A percentile compares a stretch with the other conserved stretches of the same genome.
Evolutionary conservation across 2,888 invertebrate genomes (phyloP).

Genomic region (Heliconius erato): DNA sequence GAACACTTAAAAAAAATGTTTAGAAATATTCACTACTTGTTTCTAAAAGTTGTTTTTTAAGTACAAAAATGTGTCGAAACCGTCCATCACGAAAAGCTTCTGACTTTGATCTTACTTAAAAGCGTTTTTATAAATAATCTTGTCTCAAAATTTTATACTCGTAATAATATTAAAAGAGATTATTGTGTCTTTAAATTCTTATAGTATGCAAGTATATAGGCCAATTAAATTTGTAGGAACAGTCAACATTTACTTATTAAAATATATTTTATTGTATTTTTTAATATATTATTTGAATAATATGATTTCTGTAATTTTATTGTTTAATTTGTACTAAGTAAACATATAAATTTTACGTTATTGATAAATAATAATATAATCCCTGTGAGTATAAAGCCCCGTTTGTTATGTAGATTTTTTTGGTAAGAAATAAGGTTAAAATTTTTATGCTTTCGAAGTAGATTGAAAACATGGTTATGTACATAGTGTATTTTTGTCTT

Average conservation of each 20-base stretch:
- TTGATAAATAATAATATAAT: not conserved
- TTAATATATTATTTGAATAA: not conserved
- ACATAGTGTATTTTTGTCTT: not conserved
- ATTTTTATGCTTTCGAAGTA: not conserved
- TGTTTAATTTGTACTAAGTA: not conserved
- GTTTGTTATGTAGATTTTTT: not conserved
- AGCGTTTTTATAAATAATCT: constrained; percentile 14
- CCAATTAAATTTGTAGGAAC: not conserved
- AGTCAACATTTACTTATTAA: not conserved
- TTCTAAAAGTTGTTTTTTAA: not conserved
- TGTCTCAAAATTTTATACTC: not conserved
- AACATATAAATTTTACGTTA: not conserved
- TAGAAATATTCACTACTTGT: not conserved
- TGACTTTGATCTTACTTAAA: constrained; percentile 42
- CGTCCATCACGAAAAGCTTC: constrained; percentile 31
- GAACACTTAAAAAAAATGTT: too few relatives aligned
- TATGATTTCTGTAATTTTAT: not conserved
- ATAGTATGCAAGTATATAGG: not conserved
- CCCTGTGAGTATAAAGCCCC: not conserved
- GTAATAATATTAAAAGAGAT: not conserved
- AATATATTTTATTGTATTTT: not conserved
- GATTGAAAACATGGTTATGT: not conserved
- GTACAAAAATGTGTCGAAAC: constrained; percentile 31
- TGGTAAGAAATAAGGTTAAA: not conserved
- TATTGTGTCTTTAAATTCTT: not conserved